Base-by-base conservation (phyloP, 92 coral and sea anemone genomes). In the Phenganax subtilis region DNA sequence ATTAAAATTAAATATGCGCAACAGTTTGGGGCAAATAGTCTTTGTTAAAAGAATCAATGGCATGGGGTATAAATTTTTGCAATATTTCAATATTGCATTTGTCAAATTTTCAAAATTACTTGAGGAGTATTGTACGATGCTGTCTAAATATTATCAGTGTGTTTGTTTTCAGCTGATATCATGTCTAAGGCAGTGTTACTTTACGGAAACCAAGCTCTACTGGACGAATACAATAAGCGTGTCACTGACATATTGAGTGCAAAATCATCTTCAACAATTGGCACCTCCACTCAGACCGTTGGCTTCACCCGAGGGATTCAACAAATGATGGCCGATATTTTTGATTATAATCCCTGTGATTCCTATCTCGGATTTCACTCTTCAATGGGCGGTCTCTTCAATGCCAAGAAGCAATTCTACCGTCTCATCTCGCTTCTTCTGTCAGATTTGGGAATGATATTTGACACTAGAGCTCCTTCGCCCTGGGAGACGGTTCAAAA, bases 401-500 rank as follows among this genome's bases (percentile, higher is more conserved):
- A 77, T 53, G 57, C 72, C 0, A 77, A 77, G 71, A 77, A 44
- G 44, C 71, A 77, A 10, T 62, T 77, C 15, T 60, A 77, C 71
- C 82, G 82, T 14, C 67, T 77, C 20, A 77, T 77, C 82, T 77
- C 82, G 65, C 57, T 77, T n/a, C 82, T 77, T 59, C 55, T 77
- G 8, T 58, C 82, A 15, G 82, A 59, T 77, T 60, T 77, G 71
- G 82, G 71, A 9, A 56, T 77, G 10, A 28, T 77, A 31, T 77
- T 77, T 17, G 71, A 62, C 37, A 77, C 31, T 58, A 77, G 71
- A 60, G 28, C 9, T 6, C 82, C 82, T 20, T 81, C 77, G 3
- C 77, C 85, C 12, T 56, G 85, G 75, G 0, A 28, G 57, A 29
- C 28, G 6, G 1, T 69, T 57, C 27, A 51, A 8, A 69, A 56